Evolutionary conservation across 2,113 vertebrate genomes (phyloP).

Genomic region (Neofelis nebulosa): DNA sequence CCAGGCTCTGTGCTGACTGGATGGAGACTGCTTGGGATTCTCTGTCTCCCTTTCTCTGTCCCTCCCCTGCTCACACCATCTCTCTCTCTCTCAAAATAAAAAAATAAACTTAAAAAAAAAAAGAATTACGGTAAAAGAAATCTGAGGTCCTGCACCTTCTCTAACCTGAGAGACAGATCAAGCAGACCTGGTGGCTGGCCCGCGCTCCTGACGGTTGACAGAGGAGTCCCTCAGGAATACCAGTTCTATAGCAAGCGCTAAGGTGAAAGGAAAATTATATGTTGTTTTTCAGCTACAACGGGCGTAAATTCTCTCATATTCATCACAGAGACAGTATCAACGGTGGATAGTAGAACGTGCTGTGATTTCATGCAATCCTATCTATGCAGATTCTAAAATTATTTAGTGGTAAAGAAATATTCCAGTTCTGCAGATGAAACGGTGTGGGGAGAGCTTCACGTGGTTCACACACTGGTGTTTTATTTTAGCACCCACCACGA

Average conservation of each 20-base stretch:
- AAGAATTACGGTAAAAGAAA: background rate
- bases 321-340: background rate
- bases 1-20: too few relatives aligned
- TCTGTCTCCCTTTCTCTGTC: too few relatives aligned
- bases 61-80: too few relatives aligned
- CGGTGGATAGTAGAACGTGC: rapidly evolving
- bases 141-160: background rate
- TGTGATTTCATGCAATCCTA: background rate
- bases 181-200: background rate
- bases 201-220: rapidly evolving
- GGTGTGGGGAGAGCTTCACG: background rate
- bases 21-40: too few relatives aligned
- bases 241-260: background rate
- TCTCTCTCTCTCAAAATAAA: too few relatives aligned
- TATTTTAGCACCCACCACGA: background rate
- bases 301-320: background rate
- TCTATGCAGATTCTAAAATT: background rate
- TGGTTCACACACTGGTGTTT: background rate
- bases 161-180: background rate
- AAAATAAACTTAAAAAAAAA: too few relatives aligned
- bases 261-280: background rate
- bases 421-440: background rate
- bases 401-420: background rate
- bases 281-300: background rate
- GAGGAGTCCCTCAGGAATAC: background rate